Evolutionary conservation across 2,888 invertebrate species (phyloP).

Genomic region (Seira musarum): DNA sequence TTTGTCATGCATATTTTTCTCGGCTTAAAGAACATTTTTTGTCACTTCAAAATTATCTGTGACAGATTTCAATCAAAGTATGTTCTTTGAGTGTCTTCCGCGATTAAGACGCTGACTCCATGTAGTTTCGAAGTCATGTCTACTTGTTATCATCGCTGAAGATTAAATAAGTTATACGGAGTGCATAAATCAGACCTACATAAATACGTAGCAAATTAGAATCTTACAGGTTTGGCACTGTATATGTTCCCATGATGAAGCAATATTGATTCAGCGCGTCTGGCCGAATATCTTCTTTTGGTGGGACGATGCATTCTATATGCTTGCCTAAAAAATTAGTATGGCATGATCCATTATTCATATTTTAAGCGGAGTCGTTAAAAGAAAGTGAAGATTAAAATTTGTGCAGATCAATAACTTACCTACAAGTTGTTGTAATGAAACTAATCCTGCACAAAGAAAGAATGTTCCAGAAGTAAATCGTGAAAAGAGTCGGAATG

Average conservation of each 20-base stretch:
- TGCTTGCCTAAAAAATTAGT: conserved; percentile 60
- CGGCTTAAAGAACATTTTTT: too few relatives aligned
- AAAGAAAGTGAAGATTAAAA: neutral
- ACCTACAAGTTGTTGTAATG: conserved; percentile 70
- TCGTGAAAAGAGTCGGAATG: conserved; percentile 71
- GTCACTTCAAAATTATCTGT: too few relatives aligned
- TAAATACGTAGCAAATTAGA: too few relatives aligned
- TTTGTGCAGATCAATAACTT: conserved; percentile 47
- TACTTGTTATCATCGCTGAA: too few relatives aligned
- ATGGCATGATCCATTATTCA: too few relatives aligned
- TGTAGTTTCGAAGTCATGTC: too few relatives aligned
- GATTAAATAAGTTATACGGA: too few relatives aligned
- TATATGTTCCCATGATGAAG: conserved; percentile 70
- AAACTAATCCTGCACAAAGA: conserved; percentile 70
- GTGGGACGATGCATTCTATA: conserved; percentile 69
- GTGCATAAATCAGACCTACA: too few relatives aligned
- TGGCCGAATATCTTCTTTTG: conserved; percentile 64
- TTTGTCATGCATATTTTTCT: too few relatives aligned
- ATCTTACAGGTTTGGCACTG: conserved; percentile 69
- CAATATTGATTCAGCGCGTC: conserved; percentile 68
- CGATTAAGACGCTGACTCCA: too few relatives aligned
- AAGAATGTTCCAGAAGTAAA: conserved; percentile 70
- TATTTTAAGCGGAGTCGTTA: neutral
- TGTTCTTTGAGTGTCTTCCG: too few relatives aligned
- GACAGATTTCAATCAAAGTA: too few relatives aligned